These are phyloP conservation scores for Stenchaetothrips biformis DNA, from an alignment of 2,888 invertebrate species.

Conservation along the genomic window DNA sequence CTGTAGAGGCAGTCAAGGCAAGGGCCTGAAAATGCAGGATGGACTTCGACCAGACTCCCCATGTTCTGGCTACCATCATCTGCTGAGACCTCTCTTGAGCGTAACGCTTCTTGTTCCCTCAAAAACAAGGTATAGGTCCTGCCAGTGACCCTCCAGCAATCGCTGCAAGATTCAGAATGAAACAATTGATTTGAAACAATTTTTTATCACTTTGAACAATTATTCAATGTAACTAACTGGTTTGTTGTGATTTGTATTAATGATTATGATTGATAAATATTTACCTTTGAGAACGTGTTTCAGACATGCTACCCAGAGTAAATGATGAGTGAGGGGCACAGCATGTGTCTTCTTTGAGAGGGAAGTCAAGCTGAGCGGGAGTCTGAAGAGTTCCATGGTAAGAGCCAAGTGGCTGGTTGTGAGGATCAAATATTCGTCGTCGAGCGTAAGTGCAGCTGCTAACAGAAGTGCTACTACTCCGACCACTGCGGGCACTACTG, in stretches of 20 bases:
- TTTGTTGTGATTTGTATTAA: background rate
- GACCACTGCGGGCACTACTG: background rate
- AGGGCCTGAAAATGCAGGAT: background rate
- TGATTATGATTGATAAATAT: background rate
- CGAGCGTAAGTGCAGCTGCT: background rate
- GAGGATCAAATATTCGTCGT: background rate
- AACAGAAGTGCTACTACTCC: background rate
- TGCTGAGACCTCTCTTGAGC: background rate
- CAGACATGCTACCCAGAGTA: conserved; percentile 13
- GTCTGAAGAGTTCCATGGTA: conserved; percentile 7
- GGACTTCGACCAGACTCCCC: background rate
- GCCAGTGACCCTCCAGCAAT: background rate
- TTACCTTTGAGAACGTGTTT: background rate
- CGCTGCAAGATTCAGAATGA: background rate
- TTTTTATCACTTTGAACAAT: no score
- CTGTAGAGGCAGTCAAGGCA: background rate
- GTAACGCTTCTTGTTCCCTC: background rate
- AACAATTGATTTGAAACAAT: no score
- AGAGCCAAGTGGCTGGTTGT: background rate
- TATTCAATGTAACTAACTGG: background rate
- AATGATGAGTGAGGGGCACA: conserved; percentile 2
- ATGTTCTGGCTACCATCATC: background rate
- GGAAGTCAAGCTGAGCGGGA: background rate
- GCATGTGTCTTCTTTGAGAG: background rate
- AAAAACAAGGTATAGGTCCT: background rate